Evolutionary conservation across 2,113 vertebrate species (phyloP).

Genomic region (Hirundichthys speculiger): DNA sequence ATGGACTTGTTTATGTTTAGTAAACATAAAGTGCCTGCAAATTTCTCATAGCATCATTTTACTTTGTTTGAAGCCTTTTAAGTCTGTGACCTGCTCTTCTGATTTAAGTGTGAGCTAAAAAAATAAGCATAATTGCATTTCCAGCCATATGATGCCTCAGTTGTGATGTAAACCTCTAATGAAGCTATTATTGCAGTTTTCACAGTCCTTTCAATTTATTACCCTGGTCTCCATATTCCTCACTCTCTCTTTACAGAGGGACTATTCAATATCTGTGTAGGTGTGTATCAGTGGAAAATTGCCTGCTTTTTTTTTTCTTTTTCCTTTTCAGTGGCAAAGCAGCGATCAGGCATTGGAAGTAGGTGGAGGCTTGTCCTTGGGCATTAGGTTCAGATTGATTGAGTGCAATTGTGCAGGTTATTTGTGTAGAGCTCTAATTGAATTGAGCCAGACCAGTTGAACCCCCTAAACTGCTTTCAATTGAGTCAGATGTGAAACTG

Average conservation of each 20-base stretch:
- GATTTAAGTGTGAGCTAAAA: background rate
- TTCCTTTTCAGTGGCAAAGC: conserved; percentile 39
- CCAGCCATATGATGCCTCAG: conserved; percentile 8
- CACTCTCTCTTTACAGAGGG: background rate
- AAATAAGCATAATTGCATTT: background rate
- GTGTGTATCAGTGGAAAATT: conserved; percentile 44
- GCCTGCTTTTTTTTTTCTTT: conserved; percentile 6
- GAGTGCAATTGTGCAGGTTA: conserved; percentile 50
- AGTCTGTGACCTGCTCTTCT: conserved; percentile 15
- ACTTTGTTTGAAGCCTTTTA: conserved; percentile 37
- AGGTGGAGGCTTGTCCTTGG: conserved; percentile 48
- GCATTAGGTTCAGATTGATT: conserved; percentile 51
- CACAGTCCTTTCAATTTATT: conserved; percentile 27
- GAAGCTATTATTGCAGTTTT: conserved; percentile 23
- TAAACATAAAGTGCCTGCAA: conserved; percentile 37
- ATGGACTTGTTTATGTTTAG: conserved; percentile 45
- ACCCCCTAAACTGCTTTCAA: conserved; percentile 47
- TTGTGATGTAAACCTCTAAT: conserved; percentile 24
- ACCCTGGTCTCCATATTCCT: conserved; percentile 7
- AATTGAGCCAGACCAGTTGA: conserved; percentile 66
- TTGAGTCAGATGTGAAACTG: conserved; percentile 59
- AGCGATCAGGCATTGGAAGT: conserved; percentile 19
- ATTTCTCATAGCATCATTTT: conserved; percentile 43
- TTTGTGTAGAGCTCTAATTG: conserved; percentile 67
- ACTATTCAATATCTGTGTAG: conserved; percentile 52